Evolutionary conservation across 2,888 invertebrate species (phyloP).

Genomic region (Stenotaenia linearis): DNA sequence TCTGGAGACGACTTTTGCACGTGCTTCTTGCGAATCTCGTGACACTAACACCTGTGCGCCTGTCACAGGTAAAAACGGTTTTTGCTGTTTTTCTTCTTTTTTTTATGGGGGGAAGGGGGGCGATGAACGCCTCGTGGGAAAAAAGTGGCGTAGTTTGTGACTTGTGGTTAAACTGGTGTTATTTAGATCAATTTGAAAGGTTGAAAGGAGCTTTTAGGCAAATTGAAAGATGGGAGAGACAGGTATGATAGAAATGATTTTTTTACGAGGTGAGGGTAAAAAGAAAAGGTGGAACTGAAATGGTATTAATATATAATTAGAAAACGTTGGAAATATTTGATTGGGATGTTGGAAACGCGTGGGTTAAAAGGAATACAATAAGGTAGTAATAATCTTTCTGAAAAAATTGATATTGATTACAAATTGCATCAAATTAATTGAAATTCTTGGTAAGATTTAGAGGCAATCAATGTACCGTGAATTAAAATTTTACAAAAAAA

Average conservation of each 20-base stretch:
- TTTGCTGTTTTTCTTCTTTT: neutral
- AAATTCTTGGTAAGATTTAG: neutral
- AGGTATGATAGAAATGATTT: neutral
- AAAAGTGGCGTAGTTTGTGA: neutral
- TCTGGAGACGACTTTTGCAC: conserved; percentile 8
- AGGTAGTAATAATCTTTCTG: too few species aligned
- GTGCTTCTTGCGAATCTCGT: neutral
- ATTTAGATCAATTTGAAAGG: neutral
- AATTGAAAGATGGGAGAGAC: neutral
- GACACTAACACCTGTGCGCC: conserved; percentile 20
- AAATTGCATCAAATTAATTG: too few species aligned
- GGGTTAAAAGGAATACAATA: too few species aligned
- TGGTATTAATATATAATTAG: too few species aligned
- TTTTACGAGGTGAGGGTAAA: neutral
- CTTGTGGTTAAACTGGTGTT: neutral
- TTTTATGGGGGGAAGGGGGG: neutral
- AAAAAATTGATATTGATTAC: too few species aligned
- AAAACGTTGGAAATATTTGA: too few species aligned
- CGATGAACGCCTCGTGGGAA: neutral
- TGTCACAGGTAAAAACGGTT: conserved; percentile 23
- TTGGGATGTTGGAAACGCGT: too few species aligned
- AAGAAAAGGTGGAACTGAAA: too few species aligned
- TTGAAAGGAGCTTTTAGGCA: neutral
- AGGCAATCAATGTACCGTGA: too few species aligned
- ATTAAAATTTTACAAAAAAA: too few species aligned